Evolutionary conservation across 2,113 vertebrate genomes (phyloP), one percentile per base, ranked within the genome.

Genomic region (Microcebus murinus): DNA sequence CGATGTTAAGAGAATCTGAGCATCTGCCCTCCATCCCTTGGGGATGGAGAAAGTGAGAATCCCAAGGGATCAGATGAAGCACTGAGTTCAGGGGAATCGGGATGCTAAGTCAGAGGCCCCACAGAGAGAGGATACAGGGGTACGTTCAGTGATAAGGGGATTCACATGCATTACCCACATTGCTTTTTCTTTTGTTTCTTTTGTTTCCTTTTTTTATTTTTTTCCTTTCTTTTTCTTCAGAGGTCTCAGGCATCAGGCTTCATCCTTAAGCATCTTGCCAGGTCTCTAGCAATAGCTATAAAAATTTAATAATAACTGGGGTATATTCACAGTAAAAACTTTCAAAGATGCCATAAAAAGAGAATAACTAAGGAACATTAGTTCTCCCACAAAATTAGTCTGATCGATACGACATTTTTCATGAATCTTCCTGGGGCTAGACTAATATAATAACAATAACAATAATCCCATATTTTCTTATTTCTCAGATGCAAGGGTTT

Each of bases 321-420:
- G 27, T 36, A 61, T 17, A 31, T 74, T 77, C 25, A 42, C 34
- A 61, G 17, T 42, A 63, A 71, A 87, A 92, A 71, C 14, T 59
- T 59, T 77, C 68, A 86, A 86, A 96, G 61, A 36, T 6, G 3
- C 34, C 12, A 1, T 65, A n/a, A 94, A 73, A 96, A n/a, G 42
- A 57, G 7, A 65, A 68, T 12, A 96, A 50, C 29, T 74, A 57
- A 70, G 25, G n/a, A 81, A 23, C 36, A 12, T 25, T 1, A 0
- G 7, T 84, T 94, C 76, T 87, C 76, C 81, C 18, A 39, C 63
- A 90, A 65, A 87, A 36, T 57, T 18, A 3, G 3, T 82, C 52
- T 81, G 63, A 81, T 29, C 34, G 36, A 21, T 18, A 71, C 18
- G 4, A 36, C 50, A 23, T n/a, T 65, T 65, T 67, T 61, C 39